Evolutionary conservation across 2,888 invertebrate species (phyloP).

Genomic region (Cryptocheilus praepositus): DNA sequence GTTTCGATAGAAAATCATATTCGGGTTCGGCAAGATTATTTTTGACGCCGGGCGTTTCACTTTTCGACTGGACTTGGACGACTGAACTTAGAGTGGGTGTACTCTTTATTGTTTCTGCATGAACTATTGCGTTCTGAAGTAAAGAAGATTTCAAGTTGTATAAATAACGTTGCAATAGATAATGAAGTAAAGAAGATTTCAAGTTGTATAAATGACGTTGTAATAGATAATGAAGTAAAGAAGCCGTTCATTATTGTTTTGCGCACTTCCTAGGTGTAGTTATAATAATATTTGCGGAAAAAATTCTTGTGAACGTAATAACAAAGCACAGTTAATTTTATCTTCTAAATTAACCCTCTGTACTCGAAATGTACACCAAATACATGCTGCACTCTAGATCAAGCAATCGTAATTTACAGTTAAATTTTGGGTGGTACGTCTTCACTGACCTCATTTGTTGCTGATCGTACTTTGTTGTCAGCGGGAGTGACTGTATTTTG

Average conservation of each 20-base stretch:
- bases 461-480: constrained; percentile 44
- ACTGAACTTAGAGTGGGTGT: constrained; percentile 76
- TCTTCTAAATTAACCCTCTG: too few species aligned
- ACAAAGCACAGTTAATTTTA: too few species aligned
- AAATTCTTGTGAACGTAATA: too few species aligned
- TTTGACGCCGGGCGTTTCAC: constrained; percentile 75
- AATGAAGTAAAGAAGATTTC: neutral
- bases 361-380: too few species aligned
- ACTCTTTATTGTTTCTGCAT: constrained; percentile 53
- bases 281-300: too few species aligned
- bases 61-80: constrained; percentile 76
- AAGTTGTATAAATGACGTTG: too few species aligned
- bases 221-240: too few species aligned
- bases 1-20: constrained; percentile 89
- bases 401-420: too few species aligned
- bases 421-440: constrained; percentile 1
- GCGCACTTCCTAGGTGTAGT: too few species aligned
- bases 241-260: too few species aligned
- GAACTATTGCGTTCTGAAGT: constrained; percentile 1
- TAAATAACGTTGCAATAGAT: too few species aligned
- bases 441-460: constrained; percentile 56
- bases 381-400: too few species aligned
- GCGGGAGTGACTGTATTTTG: constrained; percentile 57
- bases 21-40: constrained; percentile 88
- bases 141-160: neutral